phyloP scores from a whole-genome alignment of 2,888 invertebrate species.

The Auanema freiburgensis region DNA sequence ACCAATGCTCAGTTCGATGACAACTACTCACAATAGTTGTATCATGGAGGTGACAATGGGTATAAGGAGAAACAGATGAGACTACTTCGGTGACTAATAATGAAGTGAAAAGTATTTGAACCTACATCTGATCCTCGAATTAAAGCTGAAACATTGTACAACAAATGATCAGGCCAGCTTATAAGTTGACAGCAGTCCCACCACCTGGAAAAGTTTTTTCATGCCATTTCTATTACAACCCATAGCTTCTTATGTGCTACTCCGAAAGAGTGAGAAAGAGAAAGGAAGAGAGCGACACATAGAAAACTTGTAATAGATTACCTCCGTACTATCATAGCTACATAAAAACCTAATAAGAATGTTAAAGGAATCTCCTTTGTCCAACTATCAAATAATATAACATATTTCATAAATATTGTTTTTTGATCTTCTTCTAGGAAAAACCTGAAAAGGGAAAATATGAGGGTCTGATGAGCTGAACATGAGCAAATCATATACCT shows the following conservation, averaged over 20 bases:
- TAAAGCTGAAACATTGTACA: slow-evolving; percentile 52
- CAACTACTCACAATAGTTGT: neutral
- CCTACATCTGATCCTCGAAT: slow-evolving; percentile 52
- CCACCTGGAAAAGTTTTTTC: slow-evolving; percentile 36
- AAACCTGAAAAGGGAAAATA: slow-evolving; percentile 35
- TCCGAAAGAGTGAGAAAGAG: neutral
- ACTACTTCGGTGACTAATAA: too few species aligned
- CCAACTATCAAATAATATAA: slow-evolving; percentile 47
- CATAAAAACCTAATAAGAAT: slow-evolving; percentile 54
- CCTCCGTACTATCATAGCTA: slow-evolving; percentile 54
- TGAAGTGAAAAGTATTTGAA: neutral
- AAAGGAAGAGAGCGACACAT: neutral
- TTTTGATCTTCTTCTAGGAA: slow-evolving; percentile 46
- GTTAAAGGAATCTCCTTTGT: slow-evolving; percentile 54
- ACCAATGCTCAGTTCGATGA: too few species aligned
- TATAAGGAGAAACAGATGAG: neutral
- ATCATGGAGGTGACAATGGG: neutral
- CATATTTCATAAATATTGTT: slow-evolving; percentile 38
- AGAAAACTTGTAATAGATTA: slow-evolving; percentile 8
- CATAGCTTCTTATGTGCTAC: neutral
- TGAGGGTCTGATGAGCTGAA: slow-evolving; percentile 1
- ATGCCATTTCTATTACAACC: neutral
- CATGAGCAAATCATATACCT: slow-evolving; percentile 24
- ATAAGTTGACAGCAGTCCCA: slow-evolving; percentile 58
- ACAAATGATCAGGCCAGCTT: slow-evolving; percentile 55